Percentiles rank a stretch among this genome's conserved stretches.
These are phyloP conservation scores for Chelonoidis abingdonii DNA, from an alignment of 2,113 vertebrate genomes.

Conservation along the genomic window DNA sequence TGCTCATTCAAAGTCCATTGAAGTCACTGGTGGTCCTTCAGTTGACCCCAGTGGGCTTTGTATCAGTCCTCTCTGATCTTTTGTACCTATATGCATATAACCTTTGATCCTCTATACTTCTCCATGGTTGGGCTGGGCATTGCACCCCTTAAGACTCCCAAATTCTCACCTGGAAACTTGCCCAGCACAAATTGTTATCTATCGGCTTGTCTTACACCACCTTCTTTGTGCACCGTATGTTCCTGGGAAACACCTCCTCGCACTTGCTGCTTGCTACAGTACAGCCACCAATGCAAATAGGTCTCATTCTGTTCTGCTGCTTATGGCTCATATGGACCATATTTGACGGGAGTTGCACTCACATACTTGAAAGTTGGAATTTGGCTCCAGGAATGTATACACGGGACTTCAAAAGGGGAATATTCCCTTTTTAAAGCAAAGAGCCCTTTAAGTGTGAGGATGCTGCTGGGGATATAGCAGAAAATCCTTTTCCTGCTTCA, in stretches of 20 bases:
- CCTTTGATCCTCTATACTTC: background rate
- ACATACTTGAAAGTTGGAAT: accelerated
- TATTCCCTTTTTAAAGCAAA: background rate
- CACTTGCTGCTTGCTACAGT: background rate
- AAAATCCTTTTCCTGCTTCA: background rate
- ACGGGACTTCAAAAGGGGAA: accelerated
- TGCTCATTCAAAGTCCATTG: background rate
- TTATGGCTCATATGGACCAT: background rate
- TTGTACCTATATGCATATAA: background rate
- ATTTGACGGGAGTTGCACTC: background rate
- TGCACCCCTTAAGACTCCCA: background rate
- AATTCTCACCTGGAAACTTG: background rate
- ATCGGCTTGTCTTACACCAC: background rate
- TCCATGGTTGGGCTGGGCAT: background rate
- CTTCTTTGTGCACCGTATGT: too few relatives aligned
- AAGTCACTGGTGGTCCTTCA: background rate
- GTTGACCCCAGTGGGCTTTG: background rate
- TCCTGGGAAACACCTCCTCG: background rate
- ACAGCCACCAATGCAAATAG: accelerated
- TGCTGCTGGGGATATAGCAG: background rate
- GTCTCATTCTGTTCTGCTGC: background rate
- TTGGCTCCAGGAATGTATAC: background rate
- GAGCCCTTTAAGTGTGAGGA: accelerated
- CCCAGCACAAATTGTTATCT: background rate
- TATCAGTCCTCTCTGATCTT: background rate